A percentile compares a stretch with the other conserved stretches of the same genome.
Evolutionary conservation across 2,797 vertebrate genomes (phyloP).

Genomic region (Sebastes melanostomus): DNA sequence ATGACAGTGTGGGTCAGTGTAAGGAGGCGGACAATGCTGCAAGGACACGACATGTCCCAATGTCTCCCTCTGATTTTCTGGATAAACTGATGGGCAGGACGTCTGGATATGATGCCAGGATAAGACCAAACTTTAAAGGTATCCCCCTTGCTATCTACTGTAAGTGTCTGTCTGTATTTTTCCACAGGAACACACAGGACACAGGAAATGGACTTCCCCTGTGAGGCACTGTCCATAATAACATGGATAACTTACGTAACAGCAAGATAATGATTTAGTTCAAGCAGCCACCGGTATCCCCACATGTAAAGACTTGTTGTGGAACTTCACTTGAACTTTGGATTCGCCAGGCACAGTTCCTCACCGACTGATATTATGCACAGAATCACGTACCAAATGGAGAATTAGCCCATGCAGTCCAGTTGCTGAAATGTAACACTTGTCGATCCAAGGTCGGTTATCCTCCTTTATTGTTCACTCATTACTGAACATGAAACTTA

Average conservation of each 20-base stretch:
- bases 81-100: slow-evolving; percentile 93
- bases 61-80: slow-evolving; percentile 93
- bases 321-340: no score
- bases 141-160: not conserved
- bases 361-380: not conserved
- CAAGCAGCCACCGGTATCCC: not conserved
- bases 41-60: slow-evolving; percentile 68
- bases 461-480: no score
- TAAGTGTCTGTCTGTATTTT: not conserved
- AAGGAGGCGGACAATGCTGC: slow-evolving; percentile 83
- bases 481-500: no score
- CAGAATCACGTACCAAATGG: no score
- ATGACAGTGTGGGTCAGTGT: slow-evolving; percentile 70
- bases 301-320: no score
- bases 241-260: not conserved
- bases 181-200: not conserved
- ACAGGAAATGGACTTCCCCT: not conserved
- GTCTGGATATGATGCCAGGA: slow-evolving; percentile 92
- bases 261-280: not conserved
- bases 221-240: not conserved
- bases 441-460: no score
- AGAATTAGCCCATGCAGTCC: no score
- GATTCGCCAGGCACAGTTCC: no score
- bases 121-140: slow-evolving; percentile 96
- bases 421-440: no score